Base-by-base conservation (phyloP, 2,888 invertebrate species). In the Heteropelma amictum region DNA sequence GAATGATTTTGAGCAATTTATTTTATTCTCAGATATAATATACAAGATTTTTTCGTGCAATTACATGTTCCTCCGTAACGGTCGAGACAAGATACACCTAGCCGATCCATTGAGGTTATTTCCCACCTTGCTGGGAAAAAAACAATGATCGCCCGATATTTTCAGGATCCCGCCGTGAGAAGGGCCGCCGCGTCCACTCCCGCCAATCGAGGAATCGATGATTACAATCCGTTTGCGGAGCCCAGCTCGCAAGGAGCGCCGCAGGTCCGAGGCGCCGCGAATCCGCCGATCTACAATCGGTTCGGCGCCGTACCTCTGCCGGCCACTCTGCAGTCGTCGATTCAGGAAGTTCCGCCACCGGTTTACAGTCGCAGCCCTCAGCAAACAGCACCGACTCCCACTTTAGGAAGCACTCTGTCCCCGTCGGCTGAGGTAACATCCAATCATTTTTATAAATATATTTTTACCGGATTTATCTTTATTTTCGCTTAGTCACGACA, bases 221-320 rank as follows among this genome's bases (percentile, higher is more conserved):
- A 98, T 86, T 98, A 97, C 90, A 98, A 98, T 90, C 98, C 98
- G 26, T 98, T 98, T 90, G 96, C 96, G 80, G 95, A 95, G 82
- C 93, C 92, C 80, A 87, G 90, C 73, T 91, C 90, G 86, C 92
- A 92, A 89, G 92, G 92, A 85, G 85, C 86, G 61, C 75, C 83
- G 73, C 88, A 89, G 83, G 90, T 89, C 1, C 87, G 91, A 79
- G 91, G 91, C 56, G 90, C 91, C 1, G 83, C 90, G 2, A 91
- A 91, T 84, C 91, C 92, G 47, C 92, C 92, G 0, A 80, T 86
- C 1, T 88, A 87, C 61, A 87, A 87, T 6, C 86, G 86, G 6
- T 75, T 85, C 2, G 86, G 85, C 21, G 81, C 86, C 0, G 84
- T 86, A 12, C 87, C 84, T 61, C 94, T 95, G 87, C 95, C 96